These are phyloP conservation scores for Drosophila gunungcola DNA, from an alignment of 1,140 invertebrate species.

Conservation along the genomic window DNA sequence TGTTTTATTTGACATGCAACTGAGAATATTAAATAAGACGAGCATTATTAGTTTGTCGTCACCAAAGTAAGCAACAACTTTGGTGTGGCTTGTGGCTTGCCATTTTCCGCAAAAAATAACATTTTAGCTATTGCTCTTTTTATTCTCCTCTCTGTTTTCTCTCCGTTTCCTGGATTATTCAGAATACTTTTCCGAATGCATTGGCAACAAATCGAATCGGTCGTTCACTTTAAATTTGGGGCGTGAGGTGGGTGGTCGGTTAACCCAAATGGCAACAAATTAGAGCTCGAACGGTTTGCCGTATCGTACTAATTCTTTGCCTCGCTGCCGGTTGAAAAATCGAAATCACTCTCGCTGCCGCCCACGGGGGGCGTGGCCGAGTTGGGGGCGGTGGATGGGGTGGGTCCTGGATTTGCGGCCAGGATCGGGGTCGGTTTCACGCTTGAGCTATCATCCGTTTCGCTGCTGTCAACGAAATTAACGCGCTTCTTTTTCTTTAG, in stretches of 20 bases:
- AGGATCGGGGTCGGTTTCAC: conserved; percentile 68
- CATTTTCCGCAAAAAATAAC: conserved; percentile 15
- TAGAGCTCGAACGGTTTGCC: conserved; percentile 62
- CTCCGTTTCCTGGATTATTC: conserved; percentile 14
- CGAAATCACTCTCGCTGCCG: conserved; percentile 82
- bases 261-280: conserved; percentile 80
- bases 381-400: conserved; percentile 1
- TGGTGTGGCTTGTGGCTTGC: conserved; percentile 9
- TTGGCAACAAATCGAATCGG: conserved; percentile 68
- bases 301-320: conserved; percentile 81
- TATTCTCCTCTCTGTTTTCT: not conserved
- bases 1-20: conserved; percentile 22
- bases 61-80: conserved; percentile 13
- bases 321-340: conserved; percentile 83
- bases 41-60: conserved; percentile 12
- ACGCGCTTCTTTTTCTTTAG: conserved; percentile 84
- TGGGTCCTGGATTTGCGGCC: conserved; percentile 39
- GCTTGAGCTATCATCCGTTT: conserved; percentile 84
- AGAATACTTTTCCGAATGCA: conserved; percentile 33
- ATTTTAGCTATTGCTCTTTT: conserved; percentile 17
- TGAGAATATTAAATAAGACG: conserved; percentile 24
- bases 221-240: conserved; percentile 45
- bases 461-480: conserved; percentile 84
- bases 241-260: conserved; percentile 42
- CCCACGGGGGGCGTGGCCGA: conserved; percentile 14